Conservation (phyloP, 2,888 invertebrate genomes). For the Teinopalpus imperialis region DNA sequence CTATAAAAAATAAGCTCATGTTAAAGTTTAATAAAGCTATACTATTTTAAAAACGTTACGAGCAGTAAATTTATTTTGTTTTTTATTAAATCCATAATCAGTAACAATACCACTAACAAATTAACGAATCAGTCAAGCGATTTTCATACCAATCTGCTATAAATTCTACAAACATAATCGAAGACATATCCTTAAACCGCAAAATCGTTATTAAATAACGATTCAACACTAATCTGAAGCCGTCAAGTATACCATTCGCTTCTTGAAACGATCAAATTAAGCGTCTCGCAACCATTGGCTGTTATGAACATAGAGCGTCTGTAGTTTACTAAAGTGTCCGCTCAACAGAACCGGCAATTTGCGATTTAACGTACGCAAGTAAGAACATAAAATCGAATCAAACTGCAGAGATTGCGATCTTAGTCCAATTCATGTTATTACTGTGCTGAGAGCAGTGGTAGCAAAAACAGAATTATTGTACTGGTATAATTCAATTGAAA, state of each 20-base stretch:
- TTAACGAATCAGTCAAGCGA: too few species aligned
- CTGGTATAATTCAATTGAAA: conserved; percentile 20
- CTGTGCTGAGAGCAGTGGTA: conserved; percentile 47
- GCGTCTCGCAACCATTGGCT: conserved; percentile 35
- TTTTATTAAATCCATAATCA: too few species aligned
- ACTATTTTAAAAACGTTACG: too few species aligned
- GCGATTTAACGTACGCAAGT: conserved; percentile 67
- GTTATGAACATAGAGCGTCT: conserved; percentile 35
- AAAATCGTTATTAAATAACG: conserved; percentile 34
- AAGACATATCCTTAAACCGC: conserved; percentile 24
- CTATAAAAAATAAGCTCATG: too few species aligned
- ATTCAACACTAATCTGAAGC: conserved; percentile 36
- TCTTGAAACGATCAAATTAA: conserved; percentile 39
- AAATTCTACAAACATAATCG: neutral
- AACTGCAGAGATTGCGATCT: conserved; percentile 61
- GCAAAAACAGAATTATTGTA: conserved; percentile 37
- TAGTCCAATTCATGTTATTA: conserved; percentile 68
- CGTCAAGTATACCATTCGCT: conserved; percentile 34
- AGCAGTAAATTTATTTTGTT: too few species aligned
- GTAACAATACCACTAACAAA: neutral
- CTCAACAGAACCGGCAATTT: conserved; percentile 66
- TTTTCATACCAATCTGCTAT: too few species aligned
- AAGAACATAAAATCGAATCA: conserved; percentile 61
- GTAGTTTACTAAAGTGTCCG: conserved; percentile 51
- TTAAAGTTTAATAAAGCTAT: too few species aligned